phyloP scores from a whole-genome alignment of 2,888 invertebrate species.

The Mythimna loreyi region DNA sequence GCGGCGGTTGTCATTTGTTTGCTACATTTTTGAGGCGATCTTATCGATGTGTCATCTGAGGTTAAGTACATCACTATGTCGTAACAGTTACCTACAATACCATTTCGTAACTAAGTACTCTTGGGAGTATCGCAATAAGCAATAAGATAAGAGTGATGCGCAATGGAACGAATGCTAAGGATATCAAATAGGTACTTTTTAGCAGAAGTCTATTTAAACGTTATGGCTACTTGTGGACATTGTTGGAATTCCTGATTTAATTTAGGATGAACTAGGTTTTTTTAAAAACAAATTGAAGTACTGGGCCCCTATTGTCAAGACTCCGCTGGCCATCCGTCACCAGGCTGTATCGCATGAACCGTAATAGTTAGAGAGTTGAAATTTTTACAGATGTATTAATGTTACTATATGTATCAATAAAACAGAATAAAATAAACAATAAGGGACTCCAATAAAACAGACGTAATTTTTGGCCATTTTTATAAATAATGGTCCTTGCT shows the following conservation, averaged over 20 bases:
- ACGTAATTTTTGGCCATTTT: no score
- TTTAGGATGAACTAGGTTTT: not conserved
- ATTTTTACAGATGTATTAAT: no score
- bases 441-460: no score
- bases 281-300: not conserved
- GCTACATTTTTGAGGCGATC: slow-evolving; percentile 73
- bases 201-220: slow-evolving; percentile 23
- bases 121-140: slow-evolving; percentile 46
- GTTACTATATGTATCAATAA: no score
- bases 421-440: no score
- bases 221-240: slow-evolving; percentile 34
- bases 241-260: slow-evolving; percentile 27
- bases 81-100: slow-evolving; percentile 56
- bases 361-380: no score
- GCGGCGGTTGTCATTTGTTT: slow-evolving; percentile 77
- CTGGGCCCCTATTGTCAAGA: no score
- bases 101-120: slow-evolving; percentile 60
- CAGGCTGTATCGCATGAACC: no score
- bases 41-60: slow-evolving; percentile 74
- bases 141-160: slow-evolving; percentile 51
- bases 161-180: slow-evolving; percentile 43
- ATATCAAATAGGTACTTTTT: slow-evolving; percentile 33
- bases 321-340: no score
- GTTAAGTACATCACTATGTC: slow-evolving; percentile 68
- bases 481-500: no score